Conservation (phyloP, 1,140 invertebrate species). For the Drosophila melanogaster region Release_6_plus_ISO1_MT NT_037436.4:8045501-8046000, state of each 20-base stretch:
- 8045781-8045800: constrained; percentile 23
- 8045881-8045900: constrained; percentile 94
- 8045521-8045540: neutral
- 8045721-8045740: constrained; percentile 20
- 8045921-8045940: constrained; percentile 99
- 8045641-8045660: constrained; percentile 70
- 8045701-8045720: constrained; percentile 66
- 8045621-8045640: constrained; percentile 22
- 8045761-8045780: constrained; percentile 43
- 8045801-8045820: constrained; percentile 15
- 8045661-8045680: constrained; percentile 72
- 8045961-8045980: constrained; percentile 7
- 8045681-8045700: constrained; percentile 78
- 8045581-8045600: constrained; percentile 46
- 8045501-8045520: constrained; percentile 16
- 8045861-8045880: constrained; percentile 54
- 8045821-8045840: constrained; percentile 25
- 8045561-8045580: constrained; percentile 46
- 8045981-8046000: neutral
- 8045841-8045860: constrained; percentile 27
- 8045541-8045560: constrained; percentile 51
- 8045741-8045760: constrained; percentile 67
- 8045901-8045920: constrained; percentile 97
- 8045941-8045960: constrained; percentile 98
- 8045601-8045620: constrained; percentile 63